phyloP scores from a whole-genome alignment of 2,113 vertebrate genomes.

The Cynoglossus semilaevis region DNA sequence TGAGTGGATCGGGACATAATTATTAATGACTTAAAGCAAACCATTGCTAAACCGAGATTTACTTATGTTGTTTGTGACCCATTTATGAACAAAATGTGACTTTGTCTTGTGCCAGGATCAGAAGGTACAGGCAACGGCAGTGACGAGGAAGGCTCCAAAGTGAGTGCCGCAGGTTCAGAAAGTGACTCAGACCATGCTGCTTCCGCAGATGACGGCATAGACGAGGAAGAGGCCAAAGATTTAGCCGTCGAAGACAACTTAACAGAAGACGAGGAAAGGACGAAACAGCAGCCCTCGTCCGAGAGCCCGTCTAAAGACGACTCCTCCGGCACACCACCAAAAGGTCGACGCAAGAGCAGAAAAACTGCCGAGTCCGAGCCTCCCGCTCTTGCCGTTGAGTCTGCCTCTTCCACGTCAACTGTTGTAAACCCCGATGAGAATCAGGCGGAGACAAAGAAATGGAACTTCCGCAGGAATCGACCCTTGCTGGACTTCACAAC shows the following conservation, averaged over 20 bases:
- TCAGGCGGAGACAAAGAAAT: slow-evolving; percentile 90
- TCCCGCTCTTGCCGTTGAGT: background rate
- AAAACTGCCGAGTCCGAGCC: slow-evolving; percentile 72
- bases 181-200: slow-evolving; percentile 86
- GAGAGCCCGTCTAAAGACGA: slow-evolving; percentile 83
- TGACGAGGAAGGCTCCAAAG: slow-evolving; percentile 91
- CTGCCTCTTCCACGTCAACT: slow-evolving; percentile 18
- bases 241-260: slow-evolving; percentile 71
- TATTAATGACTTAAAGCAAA: too few relatives aligned
- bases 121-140: slow-evolving; percentile 94
- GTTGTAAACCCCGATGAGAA: slow-evolving; percentile 76
- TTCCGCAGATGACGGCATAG: slow-evolving; percentile 79
- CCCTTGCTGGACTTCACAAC: slow-evolving; percentile 93
- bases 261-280: slow-evolving; percentile 78
- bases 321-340: slow-evolving; percentile 48
- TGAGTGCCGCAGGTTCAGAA: slow-evolving; percentile 87
- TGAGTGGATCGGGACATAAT: too few relatives aligned
- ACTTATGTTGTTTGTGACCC: background rate
- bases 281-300: slow-evolving; percentile 73
- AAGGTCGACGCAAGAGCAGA: slow-evolving; percentile 72
- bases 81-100: background rate
- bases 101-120: slow-evolving; percentile 79
- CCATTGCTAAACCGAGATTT: too few relatives aligned
- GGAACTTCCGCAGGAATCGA: slow-evolving; percentile 94
- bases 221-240: slow-evolving; percentile 77